Conservation (phyloP, 2,797 vertebrate genomes). For the Xiphophorus birchmanni region DNA sequence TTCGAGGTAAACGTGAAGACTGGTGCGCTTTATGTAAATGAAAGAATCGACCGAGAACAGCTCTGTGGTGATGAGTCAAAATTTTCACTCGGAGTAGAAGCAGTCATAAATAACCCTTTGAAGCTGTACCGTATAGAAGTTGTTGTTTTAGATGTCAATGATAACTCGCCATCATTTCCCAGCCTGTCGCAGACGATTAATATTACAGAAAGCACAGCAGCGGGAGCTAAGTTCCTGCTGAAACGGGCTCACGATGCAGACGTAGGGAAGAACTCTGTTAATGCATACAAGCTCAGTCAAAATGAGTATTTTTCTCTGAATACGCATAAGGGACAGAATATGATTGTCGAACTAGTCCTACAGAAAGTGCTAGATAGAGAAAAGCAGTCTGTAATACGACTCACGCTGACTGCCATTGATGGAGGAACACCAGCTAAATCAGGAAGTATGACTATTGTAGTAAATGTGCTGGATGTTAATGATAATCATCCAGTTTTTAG, state of each 20-base stretch:
- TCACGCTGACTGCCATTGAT: constrained; percentile 69
- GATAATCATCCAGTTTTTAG: constrained; percentile 63
- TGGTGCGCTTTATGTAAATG: constrained; percentile 66
- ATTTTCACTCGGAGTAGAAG: constrained; percentile 62
- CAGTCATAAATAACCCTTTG: constrained; percentile 75
- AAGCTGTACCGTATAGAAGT: constrained; percentile 73
- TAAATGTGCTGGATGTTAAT: constrained; percentile 57
- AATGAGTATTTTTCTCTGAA: constrained; percentile 68
- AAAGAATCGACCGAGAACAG: constrained; percentile 76
- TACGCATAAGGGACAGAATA: constrained; percentile 30
- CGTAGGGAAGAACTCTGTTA: constrained; percentile 55
- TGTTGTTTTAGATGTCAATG: constrained; percentile 65
- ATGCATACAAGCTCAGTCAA: constrained; percentile 18
- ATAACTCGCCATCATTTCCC: constrained; percentile 49
- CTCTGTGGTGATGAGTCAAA: constrained; percentile 50
- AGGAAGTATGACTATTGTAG: not conserved
- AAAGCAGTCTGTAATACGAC: constrained; percentile 53
- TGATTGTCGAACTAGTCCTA: constrained; percentile 65
- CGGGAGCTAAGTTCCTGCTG: constrained; percentile 49
- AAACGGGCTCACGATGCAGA: constrained; percentile 54
- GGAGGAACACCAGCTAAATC: constrained; percentile 47
- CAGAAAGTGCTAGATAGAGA: constrained; percentile 75
- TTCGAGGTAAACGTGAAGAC: constrained; percentile 75
- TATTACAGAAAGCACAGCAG: constrained; percentile 52
- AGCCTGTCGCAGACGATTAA: constrained; percentile 24